A percentile compares a stretch with the other conserved stretches of the same genome.
phyloP scores from a whole-genome alignment of 2,113 vertebrate genomes.

The Tragulus kanchil region DNA sequence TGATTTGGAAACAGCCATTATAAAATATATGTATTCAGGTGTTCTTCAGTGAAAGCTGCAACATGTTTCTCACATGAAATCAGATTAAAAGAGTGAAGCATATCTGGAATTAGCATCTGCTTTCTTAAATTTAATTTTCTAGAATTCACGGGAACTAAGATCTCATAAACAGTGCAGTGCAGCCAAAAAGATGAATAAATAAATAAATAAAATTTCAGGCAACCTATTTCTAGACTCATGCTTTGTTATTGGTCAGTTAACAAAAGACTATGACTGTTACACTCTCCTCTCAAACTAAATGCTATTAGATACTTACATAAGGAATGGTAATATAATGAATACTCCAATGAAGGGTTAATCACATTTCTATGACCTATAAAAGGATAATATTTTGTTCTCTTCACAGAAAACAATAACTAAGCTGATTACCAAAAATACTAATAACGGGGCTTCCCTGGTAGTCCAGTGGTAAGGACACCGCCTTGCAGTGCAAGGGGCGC shows the following conservation, averaged over 20 bases:
- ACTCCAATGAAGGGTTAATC: not conserved
- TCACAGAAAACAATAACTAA: not conserved
- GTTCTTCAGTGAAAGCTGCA: not conserved
- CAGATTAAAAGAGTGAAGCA: not conserved
- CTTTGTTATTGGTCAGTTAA: not conserved
- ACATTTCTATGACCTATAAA: not conserved
- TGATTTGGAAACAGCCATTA: not conserved
- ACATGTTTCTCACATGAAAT: not conserved
- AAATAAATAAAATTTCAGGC: not conserved
- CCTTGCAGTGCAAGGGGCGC: too few species aligned
- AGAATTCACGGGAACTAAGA: not conserved
- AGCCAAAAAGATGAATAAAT: too few species aligned
- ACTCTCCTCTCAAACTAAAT: not conserved
- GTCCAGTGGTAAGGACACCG: too few species aligned
- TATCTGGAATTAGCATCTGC: not conserved
- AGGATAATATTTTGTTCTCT: not conserved
- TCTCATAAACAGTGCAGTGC: not conserved
- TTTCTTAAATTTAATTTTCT: slow-evolving; percentile 25
- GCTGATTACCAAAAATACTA: not conserved
- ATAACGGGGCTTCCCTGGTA: too few species aligned
- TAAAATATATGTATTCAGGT: not conserved
- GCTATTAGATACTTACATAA: not conserved
- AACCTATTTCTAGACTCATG: not conserved
- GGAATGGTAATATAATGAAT: not conserved
- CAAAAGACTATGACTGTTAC: not conserved